Conservation (phyloP, 2,113 vertebrate species). For the Aspidoscelis tigris region DNA sequence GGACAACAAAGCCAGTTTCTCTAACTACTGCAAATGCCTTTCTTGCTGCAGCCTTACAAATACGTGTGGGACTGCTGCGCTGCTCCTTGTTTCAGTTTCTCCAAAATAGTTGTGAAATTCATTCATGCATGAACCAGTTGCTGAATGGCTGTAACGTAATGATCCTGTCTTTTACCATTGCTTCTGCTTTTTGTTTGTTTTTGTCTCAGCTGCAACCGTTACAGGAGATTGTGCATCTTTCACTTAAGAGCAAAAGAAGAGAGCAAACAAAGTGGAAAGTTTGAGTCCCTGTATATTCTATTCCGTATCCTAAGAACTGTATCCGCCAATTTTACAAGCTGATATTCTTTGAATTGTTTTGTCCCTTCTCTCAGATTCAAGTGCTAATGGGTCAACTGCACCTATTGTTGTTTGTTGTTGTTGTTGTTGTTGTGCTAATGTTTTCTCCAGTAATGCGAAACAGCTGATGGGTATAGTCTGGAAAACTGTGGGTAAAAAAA, state of each 20-base stretch:
- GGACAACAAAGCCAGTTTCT: background rate
- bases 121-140: background rate
- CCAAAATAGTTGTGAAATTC: constrained; percentile 43
- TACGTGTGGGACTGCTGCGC: constrained; percentile 1
- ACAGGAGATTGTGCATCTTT: constrained; percentile 27
- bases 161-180: constrained; percentile 51
- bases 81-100: constrained; percentile 45
- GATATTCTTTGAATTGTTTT: constrained; percentile 79
- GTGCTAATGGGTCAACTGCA: constrained; percentile 75
- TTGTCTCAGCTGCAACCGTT: constrained; percentile 22
- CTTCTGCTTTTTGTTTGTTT: constrained; percentile 35
- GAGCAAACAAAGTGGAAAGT: constrained; percentile 51
- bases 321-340: constrained; percentile 76
- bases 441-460: constrained; percentile 80
- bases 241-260: constrained; percentile 28
- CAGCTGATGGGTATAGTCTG: constrained; percentile 74
- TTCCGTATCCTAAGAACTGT: constrained; percentile 74
- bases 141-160: constrained; percentile 24
- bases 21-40: background rate
- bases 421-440: constrained; percentile 78
- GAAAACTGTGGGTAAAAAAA: constrained; percentile 69
- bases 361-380: constrained; percentile 65
- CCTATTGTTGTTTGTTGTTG: constrained; percentile 49
- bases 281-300: constrained; percentile 63
- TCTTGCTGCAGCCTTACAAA: constrained; percentile 1